Evolutionary conservation across 2,797 vertebrate species (phyloP).

Genomic region (Platyrinchus mystaceus): DNA sequence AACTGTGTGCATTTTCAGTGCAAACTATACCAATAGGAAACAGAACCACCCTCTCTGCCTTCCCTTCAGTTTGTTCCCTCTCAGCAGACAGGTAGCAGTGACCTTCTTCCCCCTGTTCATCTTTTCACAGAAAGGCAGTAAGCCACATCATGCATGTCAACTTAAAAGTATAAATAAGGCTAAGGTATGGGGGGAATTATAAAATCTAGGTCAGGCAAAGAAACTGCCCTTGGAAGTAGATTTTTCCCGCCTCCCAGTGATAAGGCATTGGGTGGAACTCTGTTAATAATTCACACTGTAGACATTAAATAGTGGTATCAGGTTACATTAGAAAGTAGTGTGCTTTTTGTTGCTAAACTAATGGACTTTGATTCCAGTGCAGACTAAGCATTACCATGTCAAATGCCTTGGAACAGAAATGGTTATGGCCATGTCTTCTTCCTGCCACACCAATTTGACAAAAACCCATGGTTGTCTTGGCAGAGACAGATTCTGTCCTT

Average conservation of each 20-base stretch:
- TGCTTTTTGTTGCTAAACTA: neutral
- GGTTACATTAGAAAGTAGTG: neutral
- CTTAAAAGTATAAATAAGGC: neutral
- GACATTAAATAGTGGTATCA: slow-evolving; percentile 8
- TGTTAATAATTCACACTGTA: slow-evolving; percentile 45
- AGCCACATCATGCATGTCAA: neutral
- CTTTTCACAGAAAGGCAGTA: neutral
- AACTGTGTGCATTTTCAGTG: neutral
- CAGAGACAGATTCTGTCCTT: neutral
- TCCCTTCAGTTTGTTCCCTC: neutral
- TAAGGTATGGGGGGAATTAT: neutral
- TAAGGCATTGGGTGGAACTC: neutral
- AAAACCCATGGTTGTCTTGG: neutral
- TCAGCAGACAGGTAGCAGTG: neutral
- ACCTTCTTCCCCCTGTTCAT: neutral
- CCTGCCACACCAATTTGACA: rapidly evolving
- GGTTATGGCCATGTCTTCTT: neutral
- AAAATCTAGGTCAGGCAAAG: neutral
- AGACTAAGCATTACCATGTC: neutral
- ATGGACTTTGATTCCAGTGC: slow-evolving; percentile 43
- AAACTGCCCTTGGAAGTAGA: neutral
- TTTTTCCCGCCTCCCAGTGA: neutral
- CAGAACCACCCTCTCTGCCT: neutral
- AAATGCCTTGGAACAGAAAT: neutral
- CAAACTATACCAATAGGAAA: neutral